Conservation (phyloP, 2,113 vertebrate species). For the Aegithalos caudatus region DNA sequence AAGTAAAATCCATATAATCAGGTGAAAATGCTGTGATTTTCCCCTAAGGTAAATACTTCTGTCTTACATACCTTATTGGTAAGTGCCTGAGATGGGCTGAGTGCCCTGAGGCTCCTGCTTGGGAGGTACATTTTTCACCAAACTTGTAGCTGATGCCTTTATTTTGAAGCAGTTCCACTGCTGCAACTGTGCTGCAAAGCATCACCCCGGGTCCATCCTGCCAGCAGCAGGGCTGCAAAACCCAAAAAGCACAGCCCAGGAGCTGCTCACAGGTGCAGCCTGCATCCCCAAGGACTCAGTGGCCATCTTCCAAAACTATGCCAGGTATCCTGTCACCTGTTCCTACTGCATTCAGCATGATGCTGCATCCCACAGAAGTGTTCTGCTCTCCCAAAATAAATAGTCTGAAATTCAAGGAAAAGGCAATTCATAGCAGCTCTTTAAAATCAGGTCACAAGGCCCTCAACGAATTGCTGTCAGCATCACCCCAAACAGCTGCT, state of each 20-base stretch:
- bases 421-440: background rate
- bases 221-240: background rate
- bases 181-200: background rate
- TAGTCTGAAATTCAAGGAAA: background rate
- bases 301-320: background rate
- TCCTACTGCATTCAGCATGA: background rate
- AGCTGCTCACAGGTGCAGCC: background rate
- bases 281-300: background rate
- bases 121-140: background rate
- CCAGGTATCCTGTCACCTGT: background rate
- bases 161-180: background rate
- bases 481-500: background rate
- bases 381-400: background rate
- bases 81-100: background rate
- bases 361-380: background rate
- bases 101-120: background rate
- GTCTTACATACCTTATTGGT: background rate
- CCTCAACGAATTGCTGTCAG: background rate
- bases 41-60: background rate
- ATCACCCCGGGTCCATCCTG: rapidly evolving
- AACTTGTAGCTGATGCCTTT: background rate
- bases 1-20: background rate
- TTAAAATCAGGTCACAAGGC: background rate
- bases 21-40: background rate
- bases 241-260: background rate